Base-by-base conservation (phyloP, 2,888 invertebrate species). In the Caenorhabditis zanzibari region DNA sequence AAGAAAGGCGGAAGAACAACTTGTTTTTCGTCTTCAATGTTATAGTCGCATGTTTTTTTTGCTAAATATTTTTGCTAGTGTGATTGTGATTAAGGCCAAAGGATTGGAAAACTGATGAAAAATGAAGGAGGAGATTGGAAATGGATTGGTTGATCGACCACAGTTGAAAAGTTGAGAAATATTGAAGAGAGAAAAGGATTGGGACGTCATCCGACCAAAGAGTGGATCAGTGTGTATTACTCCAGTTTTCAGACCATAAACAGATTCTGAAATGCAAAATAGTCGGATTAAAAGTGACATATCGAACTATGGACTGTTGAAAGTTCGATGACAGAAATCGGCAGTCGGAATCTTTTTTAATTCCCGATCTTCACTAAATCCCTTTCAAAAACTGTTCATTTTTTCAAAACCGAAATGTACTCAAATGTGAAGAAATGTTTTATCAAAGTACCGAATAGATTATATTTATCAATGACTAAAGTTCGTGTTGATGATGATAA, bases 121-220 rank as follows among this genome's bases (percentile, higher is more conserved):
- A n/a, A n/a, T n/a, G n/a, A n/a, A n/a, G n/a, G n/a, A n/a, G n/a
- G n/a, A n/a, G 61, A 75, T 66, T 66, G 54, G 41, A 75, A 52
- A 61, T 49, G 58, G 61, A 75, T 66, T 66, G 54, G 41, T 66
- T 58, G 68, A 76, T 76, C 66, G 68, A 59, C 68, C 66, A 76
- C 66, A 58, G 76, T 41, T 54, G 38, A 58, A 76, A 68, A 66
- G 52, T 44, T 76, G 58, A 66, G 22, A 32, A 38, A 26, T 12
- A 47, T 19, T n/a, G n/a, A 44, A 49, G 5, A 10, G 49, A 49
- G 49, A 49, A 19, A 49, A 16, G 38, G 19, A 56, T 26, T 22
- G 47, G 32, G 32, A 77, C 76, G 76, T 77, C 76, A 77, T 77
- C 54, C 28, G 76, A 77, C 58, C 69, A 61, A n/a, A 77, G 52